Conservation (phyloP, 2,113 vertebrate species). For the Pyrgilauda ruficollis region DNA sequence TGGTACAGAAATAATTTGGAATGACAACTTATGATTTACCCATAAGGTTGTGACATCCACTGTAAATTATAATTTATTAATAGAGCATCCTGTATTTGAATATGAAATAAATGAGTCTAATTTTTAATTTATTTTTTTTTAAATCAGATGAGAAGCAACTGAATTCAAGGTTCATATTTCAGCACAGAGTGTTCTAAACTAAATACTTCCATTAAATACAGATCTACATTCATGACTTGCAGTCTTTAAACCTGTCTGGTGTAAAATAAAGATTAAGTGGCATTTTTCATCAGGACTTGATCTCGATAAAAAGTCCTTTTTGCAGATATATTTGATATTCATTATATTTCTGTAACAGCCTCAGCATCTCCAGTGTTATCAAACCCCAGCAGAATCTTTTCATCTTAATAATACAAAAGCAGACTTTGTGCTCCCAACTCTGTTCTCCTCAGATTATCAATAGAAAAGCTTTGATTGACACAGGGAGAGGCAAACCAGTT, state of each 20-base stretch:
- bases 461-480: slow-evolving; percentile 33
- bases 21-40: background rate
- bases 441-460: slow-evolving; percentile 7
- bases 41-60: background rate
- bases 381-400: slow-evolving; percentile 56
- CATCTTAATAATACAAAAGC: slow-evolving; percentile 46
- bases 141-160: background rate
- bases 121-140: background rate
- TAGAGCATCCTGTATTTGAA: background rate
- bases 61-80: background rate
- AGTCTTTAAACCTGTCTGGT: slow-evolving; percentile 16
- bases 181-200: background rate
- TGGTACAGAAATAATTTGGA: background rate
- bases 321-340: slow-evolving; percentile 43
- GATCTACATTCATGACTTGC: slow-evolving; percentile 2
- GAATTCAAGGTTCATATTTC: slow-evolving; percentile 1
- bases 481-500: background rate
- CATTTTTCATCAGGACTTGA: slow-evolving; percentile 62
- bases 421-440: background rate
- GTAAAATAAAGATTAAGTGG: slow-evolving; percentile 47
- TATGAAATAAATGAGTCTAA: background rate
- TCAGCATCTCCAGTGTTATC: slow-evolving; percentile 55
- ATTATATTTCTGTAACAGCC: slow-evolving; percentile 24
- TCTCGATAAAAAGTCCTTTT: slow-evolving; percentile 23
- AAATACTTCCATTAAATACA: slow-evolving; percentile 31